Evolutionary conservation across 2,888 invertebrate genomes (phyloP), one percentile per base, ranked within the genome.

Genomic region (Lepidocyrtoides sp.): DNA sequence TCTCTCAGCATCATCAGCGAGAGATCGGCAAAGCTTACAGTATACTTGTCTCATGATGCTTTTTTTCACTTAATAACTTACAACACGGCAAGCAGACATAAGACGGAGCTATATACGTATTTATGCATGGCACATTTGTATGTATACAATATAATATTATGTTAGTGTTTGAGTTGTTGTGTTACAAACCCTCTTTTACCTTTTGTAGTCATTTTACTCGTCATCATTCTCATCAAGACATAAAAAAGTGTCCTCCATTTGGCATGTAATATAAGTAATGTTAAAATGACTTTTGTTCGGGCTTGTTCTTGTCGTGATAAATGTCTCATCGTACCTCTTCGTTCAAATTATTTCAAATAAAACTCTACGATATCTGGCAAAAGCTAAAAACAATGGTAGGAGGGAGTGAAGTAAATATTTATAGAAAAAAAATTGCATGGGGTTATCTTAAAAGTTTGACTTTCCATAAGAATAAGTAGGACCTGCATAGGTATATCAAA

Each of bases 171-270:
- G n/a, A 36, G 54, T 17, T 54, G 17, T 14, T 36, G 36, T 26
- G 29, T 72, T 63, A 66, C 48, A 29, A 29, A 48, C 51, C 29
- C 8, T 77, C 7, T n/a, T 48, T 79, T 63, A 12, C n/a, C 29
- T 26, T 77, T 77, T 51, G 75, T 83, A 72, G 79, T 87, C 82
- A 41, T 57, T 84, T 84, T 69, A n/a, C 63, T 57, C 48, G 48
- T 88, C 63, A 79, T 60, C 63, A 88, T 66, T 17, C 51, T 77
- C 63, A 88, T 81, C 20, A 79, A 75, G 89, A 77, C 20, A 84
- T 14, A 89, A 90, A 90, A 88, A 90, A 84, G 66, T 89, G 69
- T 83, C 77, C 77, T 51, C 77, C 12, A 51, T 77, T 26, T 51
- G 1, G 44, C 5, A 12, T 14, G 1, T 44, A 7, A 7, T 51